Conservation (phyloP, 1,140 invertebrate genomes). For the Chymomyza costata region DNA sequence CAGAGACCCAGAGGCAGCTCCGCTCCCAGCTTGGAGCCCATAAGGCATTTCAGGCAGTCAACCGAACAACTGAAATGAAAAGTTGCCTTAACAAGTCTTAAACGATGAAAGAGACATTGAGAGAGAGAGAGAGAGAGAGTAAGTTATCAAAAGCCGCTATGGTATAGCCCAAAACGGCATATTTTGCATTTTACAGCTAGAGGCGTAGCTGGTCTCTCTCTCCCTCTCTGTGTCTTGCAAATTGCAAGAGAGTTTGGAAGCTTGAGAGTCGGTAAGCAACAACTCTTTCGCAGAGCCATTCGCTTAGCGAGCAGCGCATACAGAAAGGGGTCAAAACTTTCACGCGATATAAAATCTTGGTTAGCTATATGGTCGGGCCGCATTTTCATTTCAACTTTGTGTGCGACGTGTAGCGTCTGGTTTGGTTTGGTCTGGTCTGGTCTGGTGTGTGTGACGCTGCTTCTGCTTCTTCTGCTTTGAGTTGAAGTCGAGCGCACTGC, state of each 20-base stretch:
- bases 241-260: too few species aligned
- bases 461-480: constrained; percentile 19
- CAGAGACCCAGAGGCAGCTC: too few species aligned
- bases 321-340: constrained; percentile 75
- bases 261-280: too few species aligned
- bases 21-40: constrained; percentile 11
- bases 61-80: constrained; percentile 56
- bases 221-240: constrained; percentile 7
- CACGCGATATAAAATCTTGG: constrained; percentile 75
- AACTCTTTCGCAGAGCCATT: constrained; percentile 23
- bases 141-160: constrained; percentile 2
- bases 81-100: constrained; percentile 43
- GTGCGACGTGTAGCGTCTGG: constrained; percentile 57
- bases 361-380: constrained; percentile 61
- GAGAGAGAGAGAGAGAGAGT: neutral
- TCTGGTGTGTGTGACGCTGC: constrained; percentile 22
- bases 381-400: constrained; percentile 73
- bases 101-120: neutral
- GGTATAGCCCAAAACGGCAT: constrained; percentile 52
- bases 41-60: too few species aligned
- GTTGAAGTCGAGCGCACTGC: constrained; percentile 12
- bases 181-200: constrained; percentile 57
- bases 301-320: constrained; percentile 35
- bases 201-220: constrained; percentile 21
- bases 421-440: too few species aligned